phyloP scores from a whole-genome alignment of 2,113 vertebrate genomes.

The Penelope pileata region DNA sequence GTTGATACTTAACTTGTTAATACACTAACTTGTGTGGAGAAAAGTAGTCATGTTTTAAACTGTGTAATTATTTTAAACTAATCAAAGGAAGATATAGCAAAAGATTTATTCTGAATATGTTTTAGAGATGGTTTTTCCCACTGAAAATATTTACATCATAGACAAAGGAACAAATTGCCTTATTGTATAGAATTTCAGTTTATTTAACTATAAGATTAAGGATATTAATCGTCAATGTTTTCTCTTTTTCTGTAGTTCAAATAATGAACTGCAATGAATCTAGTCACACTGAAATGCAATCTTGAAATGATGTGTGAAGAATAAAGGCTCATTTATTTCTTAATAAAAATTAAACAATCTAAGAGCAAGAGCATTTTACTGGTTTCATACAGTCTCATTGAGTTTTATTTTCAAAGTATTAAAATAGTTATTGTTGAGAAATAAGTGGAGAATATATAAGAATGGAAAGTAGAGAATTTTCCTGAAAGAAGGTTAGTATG shows the following conservation, averaged over 20 bases:
- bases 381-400: neutral
- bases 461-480: neutral
- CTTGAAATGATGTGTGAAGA: neutral
- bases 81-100: neutral
- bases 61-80: neutral
- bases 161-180: neutral
- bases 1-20: neutral
- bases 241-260: neutral
- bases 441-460: neutral
- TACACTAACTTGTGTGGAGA: no score
- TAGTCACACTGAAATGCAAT: neutral
- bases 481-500: neutral
- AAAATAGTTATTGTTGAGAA: neutral
- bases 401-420: neutral
- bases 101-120: neutral
- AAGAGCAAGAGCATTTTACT: neutral
- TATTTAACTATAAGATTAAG: neutral
- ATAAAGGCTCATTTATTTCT: neutral
- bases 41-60: neutral
- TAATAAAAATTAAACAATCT: conserved; percentile 5
- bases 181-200: conserved; percentile 25
- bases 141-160: conserved; percentile 10
- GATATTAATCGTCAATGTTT: conserved; percentile 8
- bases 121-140: neutral
- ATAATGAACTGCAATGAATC: conserved; percentile 30